phyloP scores from a whole-genome alignment of 2,797 vertebrate species.

The Diplodus puntazzo region DNA sequence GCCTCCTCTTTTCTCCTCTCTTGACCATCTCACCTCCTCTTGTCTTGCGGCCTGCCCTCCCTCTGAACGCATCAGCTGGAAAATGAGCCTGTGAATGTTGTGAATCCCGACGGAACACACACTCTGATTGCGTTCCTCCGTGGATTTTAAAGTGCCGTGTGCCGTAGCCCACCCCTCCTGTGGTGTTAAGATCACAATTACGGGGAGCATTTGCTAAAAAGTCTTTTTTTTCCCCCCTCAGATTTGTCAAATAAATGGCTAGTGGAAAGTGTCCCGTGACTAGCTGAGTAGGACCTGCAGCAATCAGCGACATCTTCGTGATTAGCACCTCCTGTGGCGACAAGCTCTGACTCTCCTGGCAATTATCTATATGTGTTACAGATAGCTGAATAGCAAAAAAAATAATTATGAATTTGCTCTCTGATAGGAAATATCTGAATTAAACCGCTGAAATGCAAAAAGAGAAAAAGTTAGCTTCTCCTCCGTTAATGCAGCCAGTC shows the following conservation, averaged over 20 bases:
- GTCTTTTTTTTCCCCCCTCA: slow-evolving; percentile 37
- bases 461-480: slow-evolving; percentile 42
- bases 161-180: slow-evolving; percentile 29
- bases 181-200: slow-evolving; percentile 58
- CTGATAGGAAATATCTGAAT: slow-evolving; percentile 45
- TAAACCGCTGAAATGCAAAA: slow-evolving; percentile 43
- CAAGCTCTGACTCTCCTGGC: slow-evolving; percentile 38
- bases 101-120: slow-evolving; percentile 29
- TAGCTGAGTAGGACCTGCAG: slow-evolving; percentile 48
- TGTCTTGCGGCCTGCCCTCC: slow-evolving; percentile 7
- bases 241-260: slow-evolving; percentile 58
- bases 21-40: slow-evolving; percentile 44
- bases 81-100: slow-evolving; percentile 22
- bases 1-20: slow-evolving; percentile 8
- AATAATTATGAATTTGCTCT: slow-evolving; percentile 40
- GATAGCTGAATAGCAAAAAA: slow-evolving; percentile 33
- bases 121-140: slow-evolving; percentile 20
- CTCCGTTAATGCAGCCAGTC: slow-evolving; percentile 36
- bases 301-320: slow-evolving; percentile 46
- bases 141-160: slow-evolving; percentile 10
- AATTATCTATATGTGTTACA: slow-evolving; percentile 57
- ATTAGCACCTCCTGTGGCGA: slow-evolving; percentile 54
- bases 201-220: slow-evolving; percentile 43
- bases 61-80: not conserved
- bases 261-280: slow-evolving; percentile 36